Evolutionary conservation across 2,113 vertebrate species (phyloP).

Genomic region (Arothron firmamentum): DNA sequence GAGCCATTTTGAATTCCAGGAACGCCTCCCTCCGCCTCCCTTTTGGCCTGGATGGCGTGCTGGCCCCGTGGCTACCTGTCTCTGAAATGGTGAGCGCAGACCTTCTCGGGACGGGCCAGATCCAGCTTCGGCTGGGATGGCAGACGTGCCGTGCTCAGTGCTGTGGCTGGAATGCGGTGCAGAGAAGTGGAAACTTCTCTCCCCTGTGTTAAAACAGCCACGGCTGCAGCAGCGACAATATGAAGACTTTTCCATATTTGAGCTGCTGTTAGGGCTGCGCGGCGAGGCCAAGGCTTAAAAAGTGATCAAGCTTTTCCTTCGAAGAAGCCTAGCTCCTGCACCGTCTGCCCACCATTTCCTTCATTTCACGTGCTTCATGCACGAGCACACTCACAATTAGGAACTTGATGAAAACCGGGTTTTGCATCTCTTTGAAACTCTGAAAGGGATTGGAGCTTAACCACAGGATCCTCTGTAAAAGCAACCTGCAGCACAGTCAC

Average conservation of each 20-base stretch:
- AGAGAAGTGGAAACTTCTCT: constrained; percentile 72
- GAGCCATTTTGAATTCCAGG: constrained; percentile 48
- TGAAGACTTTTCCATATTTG: constrained; percentile 66
- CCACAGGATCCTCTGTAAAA: neutral
- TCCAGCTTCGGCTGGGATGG: constrained; percentile 27
- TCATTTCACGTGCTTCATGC: neutral
- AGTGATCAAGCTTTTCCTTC: constrained; percentile 23
- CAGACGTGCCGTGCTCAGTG: constrained; percentile 47
- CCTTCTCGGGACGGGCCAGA: constrained; percentile 2
- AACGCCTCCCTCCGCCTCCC: constrained; percentile 44
- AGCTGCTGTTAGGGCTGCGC: constrained; percentile 31
- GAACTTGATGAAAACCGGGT: neutral
- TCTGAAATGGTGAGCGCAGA: constrained; percentile 4
- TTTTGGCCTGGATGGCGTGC: constrained; percentile 21
- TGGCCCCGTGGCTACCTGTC: constrained; percentile 22
- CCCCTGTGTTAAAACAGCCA: constrained; percentile 61
- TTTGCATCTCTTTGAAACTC: neutral
- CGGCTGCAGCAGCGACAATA: constrained; percentile 56
- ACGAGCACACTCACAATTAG: constrained; percentile 4
- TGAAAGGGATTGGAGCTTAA: neutral
- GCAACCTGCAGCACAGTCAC: constrained; percentile 1
- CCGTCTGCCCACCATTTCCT: constrained; percentile 4
- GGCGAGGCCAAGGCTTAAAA: constrained; percentile 19
- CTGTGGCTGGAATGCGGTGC: constrained; percentile 58
- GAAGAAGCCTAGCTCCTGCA: constrained; percentile 5